Evolutionary conservation across 2,888 invertebrate species (phyloP).

Genomic region (Leucophenga maculata): DNA sequence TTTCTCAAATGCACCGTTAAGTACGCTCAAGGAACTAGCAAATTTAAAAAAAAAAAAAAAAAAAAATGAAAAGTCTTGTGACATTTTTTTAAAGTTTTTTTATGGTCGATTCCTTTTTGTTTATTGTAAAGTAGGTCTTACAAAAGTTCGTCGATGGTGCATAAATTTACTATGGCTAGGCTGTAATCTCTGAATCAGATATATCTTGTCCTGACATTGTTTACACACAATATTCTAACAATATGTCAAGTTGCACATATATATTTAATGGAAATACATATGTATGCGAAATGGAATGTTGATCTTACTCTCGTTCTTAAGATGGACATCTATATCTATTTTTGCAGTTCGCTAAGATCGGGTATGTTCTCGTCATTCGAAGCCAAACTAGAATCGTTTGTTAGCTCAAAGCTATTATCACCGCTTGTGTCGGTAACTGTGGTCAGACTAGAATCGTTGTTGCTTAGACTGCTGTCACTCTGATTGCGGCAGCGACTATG

Average conservation of each 20-base stretch:
- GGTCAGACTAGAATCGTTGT: constrained; percentile 70
- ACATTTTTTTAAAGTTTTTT: neutral
- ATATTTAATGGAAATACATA: constrained; percentile 30
- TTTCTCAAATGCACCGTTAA: too few species aligned
- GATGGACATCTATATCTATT: constrained; percentile 36
- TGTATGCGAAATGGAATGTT: constrained; percentile 18
- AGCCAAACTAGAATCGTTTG: constrained; percentile 63
- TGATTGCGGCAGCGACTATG: constrained; percentile 34
- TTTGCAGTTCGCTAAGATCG: constrained; percentile 58
- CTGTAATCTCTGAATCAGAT: neutral
- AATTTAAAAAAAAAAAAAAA: too few species aligned
- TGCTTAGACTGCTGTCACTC: constrained; percentile 49
- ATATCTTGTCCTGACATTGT: too few species aligned
- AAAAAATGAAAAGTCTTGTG: too few species aligned
- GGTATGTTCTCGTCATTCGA: constrained; percentile 65
- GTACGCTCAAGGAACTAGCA: too few species aligned
- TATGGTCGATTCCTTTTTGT: neutral
- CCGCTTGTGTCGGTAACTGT: constrained; percentile 71
- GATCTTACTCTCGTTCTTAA: constrained; percentile 30
- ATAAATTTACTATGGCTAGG: constrained; percentile 4
- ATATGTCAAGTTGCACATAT: neutral
- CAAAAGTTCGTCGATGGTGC: neutral
- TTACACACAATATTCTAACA: constrained; percentile 4
- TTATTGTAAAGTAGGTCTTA: too few species aligned
- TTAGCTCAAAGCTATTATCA: constrained; percentile 69